phyloP scores from a whole-genome alignment of 2,797 vertebrate species.

The Hippopotamyrus pictus region DNA sequence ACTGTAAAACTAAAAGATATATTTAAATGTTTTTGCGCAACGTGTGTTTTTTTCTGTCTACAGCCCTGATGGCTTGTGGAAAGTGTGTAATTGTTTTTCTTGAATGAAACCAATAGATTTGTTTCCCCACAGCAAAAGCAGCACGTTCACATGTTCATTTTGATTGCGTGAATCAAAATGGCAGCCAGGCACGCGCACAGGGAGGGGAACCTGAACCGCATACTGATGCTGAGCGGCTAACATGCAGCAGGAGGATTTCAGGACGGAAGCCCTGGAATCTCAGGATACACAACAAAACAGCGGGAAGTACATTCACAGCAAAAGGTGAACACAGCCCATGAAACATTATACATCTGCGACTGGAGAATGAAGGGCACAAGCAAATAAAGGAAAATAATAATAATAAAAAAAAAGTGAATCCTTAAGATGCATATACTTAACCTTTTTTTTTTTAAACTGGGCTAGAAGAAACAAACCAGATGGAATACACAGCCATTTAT shows the following conservation, averaged over 20 bases:
- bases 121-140: neutral
- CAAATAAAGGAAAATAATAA: neutral
- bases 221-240: conserved; percentile 49
- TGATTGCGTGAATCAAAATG: conserved; percentile 56
- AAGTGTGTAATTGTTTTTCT: neutral
- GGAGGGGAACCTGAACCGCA: conserved; percentile 10
- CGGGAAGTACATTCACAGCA: neutral
- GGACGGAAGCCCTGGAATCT: neutral
- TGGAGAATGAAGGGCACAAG: neutral
- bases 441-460: neutral
- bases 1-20: neutral
- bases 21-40: neutral
- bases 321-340: neutral
- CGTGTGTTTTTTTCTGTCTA: neutral
- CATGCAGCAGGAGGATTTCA: conserved; percentile 16
- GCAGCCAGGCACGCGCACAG: conserved; percentile 22
- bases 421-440: neutral
- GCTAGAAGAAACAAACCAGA: neutral
- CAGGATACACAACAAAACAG: neutral
- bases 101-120: neutral
- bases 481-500: neutral
- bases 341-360: neutral
- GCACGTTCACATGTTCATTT: conserved; percentile 38
- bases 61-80: neutral
- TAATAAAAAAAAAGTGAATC: neutral